phyloP scores from a whole-genome alignment of 1,140 invertebrate genomes.

The Dolichoris vasculosae region DNA sequence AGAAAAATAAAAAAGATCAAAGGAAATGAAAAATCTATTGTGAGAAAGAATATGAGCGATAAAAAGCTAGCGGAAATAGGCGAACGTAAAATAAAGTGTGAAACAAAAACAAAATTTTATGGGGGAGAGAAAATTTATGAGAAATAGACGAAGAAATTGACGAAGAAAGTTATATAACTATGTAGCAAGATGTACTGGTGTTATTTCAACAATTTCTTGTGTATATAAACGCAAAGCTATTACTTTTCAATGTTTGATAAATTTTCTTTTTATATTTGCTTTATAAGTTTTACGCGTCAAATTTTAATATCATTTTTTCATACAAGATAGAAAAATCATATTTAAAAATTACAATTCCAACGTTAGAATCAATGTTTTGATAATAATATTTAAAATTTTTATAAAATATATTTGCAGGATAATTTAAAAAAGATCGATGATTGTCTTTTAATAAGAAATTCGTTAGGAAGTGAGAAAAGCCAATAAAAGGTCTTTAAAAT shows the following conservation, averaged over 20 bases:
- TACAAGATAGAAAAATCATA: too few species aligned
- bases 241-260: not conserved
- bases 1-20: not conserved
- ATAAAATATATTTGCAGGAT: too few species aligned
- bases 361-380: too few species aligned
- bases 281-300: not conserved
- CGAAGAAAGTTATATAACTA: not conserved
- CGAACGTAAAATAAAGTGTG: not conserved
- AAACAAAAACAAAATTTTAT: constrained; percentile 9
- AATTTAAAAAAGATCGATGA: too few species aligned
- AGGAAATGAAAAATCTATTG: not conserved
- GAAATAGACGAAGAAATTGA: not conserved
- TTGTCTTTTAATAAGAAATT: too few species aligned
- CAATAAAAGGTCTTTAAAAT: too few species aligned
- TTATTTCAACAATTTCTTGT: not conserved
- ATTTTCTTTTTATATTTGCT: not conserved
- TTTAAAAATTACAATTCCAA: too few species aligned
- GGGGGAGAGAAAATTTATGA: not conserved
- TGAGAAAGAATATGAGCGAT: not conserved
- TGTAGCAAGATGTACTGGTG: not conserved
- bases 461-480: too few species aligned
- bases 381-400: too few species aligned
- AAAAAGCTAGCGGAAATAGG: not conserved
- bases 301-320: too few species aligned
- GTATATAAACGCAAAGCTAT: not conserved